Percentiles rank a stretch among this genome's conserved stretches.
Conservation (phyloP, 2,888 invertebrate genomes). For the Stramonita haemastoma region DNA sequence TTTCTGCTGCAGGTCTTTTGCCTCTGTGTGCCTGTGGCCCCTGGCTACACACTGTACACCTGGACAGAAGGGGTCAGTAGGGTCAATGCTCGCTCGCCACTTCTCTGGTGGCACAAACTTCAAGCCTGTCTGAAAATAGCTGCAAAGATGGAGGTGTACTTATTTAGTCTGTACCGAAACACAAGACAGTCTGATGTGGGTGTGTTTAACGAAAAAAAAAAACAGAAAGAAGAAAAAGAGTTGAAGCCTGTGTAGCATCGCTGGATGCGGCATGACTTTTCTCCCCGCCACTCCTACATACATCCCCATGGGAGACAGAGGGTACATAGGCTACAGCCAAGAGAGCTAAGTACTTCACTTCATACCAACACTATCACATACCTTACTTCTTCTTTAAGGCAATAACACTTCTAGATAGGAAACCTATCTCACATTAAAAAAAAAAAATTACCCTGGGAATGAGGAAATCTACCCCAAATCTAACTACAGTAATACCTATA, state of each 20-base stretch:
- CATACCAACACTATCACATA: too few relatives aligned
- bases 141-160: neutral
- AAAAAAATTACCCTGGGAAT: too few relatives aligned
- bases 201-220: neutral
- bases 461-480: too few relatives aligned
- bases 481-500: too few relatives aligned
- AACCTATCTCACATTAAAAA: too few relatives aligned
- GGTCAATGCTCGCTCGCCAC: neutral
- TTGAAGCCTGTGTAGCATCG: constrained; percentile 5
- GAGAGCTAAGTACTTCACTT: too few relatives aligned
- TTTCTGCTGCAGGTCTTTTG: neutral
- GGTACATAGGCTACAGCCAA: too few relatives aligned
- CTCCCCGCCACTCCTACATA: neutral
- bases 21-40: constrained; percentile 9
- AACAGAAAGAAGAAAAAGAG: neutral
- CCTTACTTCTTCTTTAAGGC: too few relatives aligned
- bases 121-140: neutral
- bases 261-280: constrained; percentile 35
- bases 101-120: neutral
- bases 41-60: neutral
- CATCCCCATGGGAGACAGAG: too few relatives aligned
- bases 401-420: too few relatives aligned
- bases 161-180: neutral
- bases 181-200: neutral
- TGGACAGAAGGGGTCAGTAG: constrained; percentile 23